Evolutionary conservation across 2,888 invertebrate species (phyloP), one percentile per base, ranked within the genome.

Genomic region (Hydrotaea cyrtoneurina): DNA sequence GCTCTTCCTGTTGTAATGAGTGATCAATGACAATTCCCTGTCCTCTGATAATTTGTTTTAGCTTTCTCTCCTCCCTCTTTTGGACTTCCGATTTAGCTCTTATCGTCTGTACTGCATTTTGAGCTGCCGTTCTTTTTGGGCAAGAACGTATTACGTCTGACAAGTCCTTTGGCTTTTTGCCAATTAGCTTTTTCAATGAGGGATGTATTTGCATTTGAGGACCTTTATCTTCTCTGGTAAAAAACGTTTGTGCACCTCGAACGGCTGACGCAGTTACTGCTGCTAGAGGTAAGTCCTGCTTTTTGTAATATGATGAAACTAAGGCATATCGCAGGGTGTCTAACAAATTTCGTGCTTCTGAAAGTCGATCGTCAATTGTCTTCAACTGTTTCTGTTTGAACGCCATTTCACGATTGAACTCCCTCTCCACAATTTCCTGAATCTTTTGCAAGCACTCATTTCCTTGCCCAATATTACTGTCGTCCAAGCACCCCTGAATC

Each of bases 371-470:
- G 89, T 96, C 95, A 81, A 96, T 95, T 73, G 95, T 92, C 83
- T 94, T 93, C 15, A 97, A 93, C 93, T 97, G 96, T 78, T 94
- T 94, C 89, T 96, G 95, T 89, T 96, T 95, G 0, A 93, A 90
- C 69, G 93, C 93, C 13, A 97, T 93, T 91, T 97, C 97, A 69
- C 93, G 93, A 62, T 94, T 93, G 92, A 97, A 97, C 92, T 97
- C 96, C 80, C 93, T 93, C 86, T 94, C 93, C 39, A 97, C 94
- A 74, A 97, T 95, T 31, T 93, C 92, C 86, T 93, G 93, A 82
- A 95, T 94, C 91, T 93, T 94, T 23, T 92, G 90, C 15, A 80
- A 43, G 71, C 76, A 80, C 19, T 50, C 39, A 31, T 59, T 76
- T 26, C 36, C 39, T 3, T 10, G 57, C 43, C 46, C 75, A 11